Percentiles rank a stretch among this genome's conserved stretches.
Conservation (phyloP, 2,797 vertebrate genomes). For the Antennarius maculatus region DNA sequence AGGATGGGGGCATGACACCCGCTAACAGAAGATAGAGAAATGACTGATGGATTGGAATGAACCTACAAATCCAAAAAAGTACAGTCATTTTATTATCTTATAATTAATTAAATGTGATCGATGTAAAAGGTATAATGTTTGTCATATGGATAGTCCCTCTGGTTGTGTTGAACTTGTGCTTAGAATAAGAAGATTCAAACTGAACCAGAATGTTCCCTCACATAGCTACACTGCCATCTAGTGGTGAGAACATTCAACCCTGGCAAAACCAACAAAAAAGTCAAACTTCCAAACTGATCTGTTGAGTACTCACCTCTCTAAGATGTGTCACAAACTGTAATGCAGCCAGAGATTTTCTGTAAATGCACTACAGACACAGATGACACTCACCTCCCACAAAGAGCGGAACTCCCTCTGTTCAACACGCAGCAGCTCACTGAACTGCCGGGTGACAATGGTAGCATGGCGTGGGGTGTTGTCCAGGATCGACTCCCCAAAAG, state of each 20-base stretch:
- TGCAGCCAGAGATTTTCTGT: conserved; percentile 9
- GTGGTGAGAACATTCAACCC: conserved; percentile 32
- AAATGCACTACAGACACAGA: conserved; percentile 14
- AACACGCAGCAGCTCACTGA: conserved; percentile 92
- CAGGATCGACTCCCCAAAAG: conserved; percentile 97
- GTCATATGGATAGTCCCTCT: conserved; percentile 2
- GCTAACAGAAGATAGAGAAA: conserved; percentile 57
- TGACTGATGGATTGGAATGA: conserved; percentile 40
- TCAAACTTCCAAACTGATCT: background rate
- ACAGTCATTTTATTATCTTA: conserved; percentile 4
- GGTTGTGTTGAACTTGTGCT: background rate
- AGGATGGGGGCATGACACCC: conserved; percentile 62
- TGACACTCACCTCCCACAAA: conserved; percentile 92
- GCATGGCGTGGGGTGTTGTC: conserved; percentile 97
- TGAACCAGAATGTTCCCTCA: background rate
- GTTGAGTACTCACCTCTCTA: background rate
- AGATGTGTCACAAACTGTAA: conserved; percentile 16
- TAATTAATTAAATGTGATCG: background rate
- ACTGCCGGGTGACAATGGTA: conserved; percentile 93
- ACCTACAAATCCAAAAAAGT: conserved; percentile 4
- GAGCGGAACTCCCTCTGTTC: conserved; percentile 95
- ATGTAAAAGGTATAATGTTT: background rate
- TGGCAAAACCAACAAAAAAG: background rate
- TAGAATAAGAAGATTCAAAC: background rate
- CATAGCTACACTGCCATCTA: conserved; percentile 68